Conservation (phyloP, 2,113 vertebrate genomes). For the Isichthys henryi region DNA sequence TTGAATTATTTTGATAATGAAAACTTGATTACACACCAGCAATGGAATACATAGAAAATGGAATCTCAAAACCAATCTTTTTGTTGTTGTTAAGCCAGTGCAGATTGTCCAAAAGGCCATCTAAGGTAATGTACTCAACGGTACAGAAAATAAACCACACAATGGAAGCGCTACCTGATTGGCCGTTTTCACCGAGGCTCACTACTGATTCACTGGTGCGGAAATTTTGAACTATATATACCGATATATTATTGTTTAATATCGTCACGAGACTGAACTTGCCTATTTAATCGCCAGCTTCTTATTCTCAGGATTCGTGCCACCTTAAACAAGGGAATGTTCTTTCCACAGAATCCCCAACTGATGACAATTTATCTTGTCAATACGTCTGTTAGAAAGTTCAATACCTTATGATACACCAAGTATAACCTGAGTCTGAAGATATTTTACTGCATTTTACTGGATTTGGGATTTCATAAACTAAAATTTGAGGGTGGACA, state of each 20-base stretch:
- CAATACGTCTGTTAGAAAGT: not conserved
- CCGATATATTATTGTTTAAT: not conserved
- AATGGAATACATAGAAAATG: not conserved
- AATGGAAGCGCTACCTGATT: not conserved
- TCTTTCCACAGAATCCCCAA: not conserved
- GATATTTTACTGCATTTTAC: not conserved
- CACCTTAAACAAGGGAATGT: not conserved
- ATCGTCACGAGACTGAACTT: not conserved
- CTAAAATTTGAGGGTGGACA: not conserved
- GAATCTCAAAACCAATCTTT: not conserved
- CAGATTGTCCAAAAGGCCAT: not conserved
- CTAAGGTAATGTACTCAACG: not conserved
- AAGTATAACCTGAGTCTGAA: not conserved
- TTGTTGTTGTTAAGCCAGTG: not conserved
- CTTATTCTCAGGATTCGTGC: not conserved
- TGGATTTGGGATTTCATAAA: not conserved
- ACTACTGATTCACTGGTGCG: not conserved
- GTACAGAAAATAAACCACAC: not conserved
- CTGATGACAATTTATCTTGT: not conserved
- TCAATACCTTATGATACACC: not conserved
- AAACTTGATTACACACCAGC: not conserved
- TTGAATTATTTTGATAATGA: not conserved
- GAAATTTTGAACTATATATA: not conserved
- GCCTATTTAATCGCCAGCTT: not conserved
- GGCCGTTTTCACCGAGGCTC: not conserved